Conservation (phyloP, 1,140 invertebrate species). For the Drosophila parabipectinata region DNA sequence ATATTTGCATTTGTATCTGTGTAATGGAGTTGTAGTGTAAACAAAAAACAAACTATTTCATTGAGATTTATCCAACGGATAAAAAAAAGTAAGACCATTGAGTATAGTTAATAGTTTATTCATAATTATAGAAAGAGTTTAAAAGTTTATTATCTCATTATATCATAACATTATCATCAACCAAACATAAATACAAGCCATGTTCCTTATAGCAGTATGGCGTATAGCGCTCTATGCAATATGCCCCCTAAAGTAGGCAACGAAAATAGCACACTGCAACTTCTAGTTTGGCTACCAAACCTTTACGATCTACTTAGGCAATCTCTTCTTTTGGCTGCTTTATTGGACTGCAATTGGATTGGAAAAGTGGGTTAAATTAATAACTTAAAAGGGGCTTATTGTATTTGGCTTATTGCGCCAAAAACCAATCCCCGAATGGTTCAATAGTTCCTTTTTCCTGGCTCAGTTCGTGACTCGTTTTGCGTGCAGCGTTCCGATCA, state of each 20-base stretch:
- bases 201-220: too few species aligned
- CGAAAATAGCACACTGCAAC: neutral
- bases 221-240: neutral
- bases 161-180: too few species aligned
- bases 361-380: conserved; percentile 70
- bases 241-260: neutral
- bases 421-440: conserved; percentile 29
- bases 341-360: conserved; percentile 50
- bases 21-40: neutral
- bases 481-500: conserved; percentile 53
- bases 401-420: conserved; percentile 24
- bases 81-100: neutral
- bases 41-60: neutral
- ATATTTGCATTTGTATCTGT: neutral
- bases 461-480: conserved; percentile 67
- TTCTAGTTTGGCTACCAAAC: conserved; percentile 6
- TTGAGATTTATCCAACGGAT: neutral
- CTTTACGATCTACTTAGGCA: conserved; percentile 36
- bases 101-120: neutral
- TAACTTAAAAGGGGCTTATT: conserved; percentile 49
- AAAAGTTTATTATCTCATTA: too few species aligned
- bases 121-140: too few species aligned
- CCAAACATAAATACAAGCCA: too few species aligned
- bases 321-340: conserved; percentile 38
- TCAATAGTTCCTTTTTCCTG: conserved; percentile 44